Conservation (phyloP, 2,888 invertebrate species). For the Hoplodrina ambigua region DNA sequence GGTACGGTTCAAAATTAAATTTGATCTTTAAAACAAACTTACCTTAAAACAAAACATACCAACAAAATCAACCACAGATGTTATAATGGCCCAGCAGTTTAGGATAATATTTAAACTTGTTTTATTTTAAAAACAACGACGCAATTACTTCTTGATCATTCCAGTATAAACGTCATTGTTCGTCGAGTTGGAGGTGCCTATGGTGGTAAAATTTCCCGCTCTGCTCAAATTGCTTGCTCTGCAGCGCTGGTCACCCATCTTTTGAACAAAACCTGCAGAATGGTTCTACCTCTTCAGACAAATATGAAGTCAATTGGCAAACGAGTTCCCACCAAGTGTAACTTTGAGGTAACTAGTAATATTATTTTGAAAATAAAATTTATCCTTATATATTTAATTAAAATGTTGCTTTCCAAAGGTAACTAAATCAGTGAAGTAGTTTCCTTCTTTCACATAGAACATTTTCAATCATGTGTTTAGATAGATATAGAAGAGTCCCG, state of each 20-base stretch:
- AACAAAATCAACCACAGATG: no score
- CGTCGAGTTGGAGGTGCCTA: constrained; percentile 87
- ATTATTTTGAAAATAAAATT: no score
- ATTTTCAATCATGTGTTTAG: no score
- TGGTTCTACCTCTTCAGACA: constrained; percentile 91
- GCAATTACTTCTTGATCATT: constrained; percentile 20
- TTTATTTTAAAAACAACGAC: no score
- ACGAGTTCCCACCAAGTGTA: constrained; percentile 83
- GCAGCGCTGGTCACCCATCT: constrained; percentile 87
- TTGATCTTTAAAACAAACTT: background rate
- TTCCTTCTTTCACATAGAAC: no score
- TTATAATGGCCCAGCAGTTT: no score
- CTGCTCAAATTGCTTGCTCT: constrained; percentile 83
- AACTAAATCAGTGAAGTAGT: no score
- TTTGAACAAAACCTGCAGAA: constrained; percentile 91
- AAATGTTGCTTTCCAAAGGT: no score
- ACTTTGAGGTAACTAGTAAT: constrained; percentile 87
- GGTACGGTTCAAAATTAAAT: constrained; percentile 77
- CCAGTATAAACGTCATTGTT: constrained; percentile 91
- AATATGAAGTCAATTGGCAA: constrained; percentile 91
- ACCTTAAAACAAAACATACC: no score
- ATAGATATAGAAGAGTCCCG: no score
- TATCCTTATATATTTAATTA: no score
- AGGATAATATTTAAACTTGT: no score
- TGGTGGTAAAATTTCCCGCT: constrained; percentile 93